phyloP scores from a whole-genome alignment of 1,140 invertebrate species.

The Notospermus geniculatus region DNA sequence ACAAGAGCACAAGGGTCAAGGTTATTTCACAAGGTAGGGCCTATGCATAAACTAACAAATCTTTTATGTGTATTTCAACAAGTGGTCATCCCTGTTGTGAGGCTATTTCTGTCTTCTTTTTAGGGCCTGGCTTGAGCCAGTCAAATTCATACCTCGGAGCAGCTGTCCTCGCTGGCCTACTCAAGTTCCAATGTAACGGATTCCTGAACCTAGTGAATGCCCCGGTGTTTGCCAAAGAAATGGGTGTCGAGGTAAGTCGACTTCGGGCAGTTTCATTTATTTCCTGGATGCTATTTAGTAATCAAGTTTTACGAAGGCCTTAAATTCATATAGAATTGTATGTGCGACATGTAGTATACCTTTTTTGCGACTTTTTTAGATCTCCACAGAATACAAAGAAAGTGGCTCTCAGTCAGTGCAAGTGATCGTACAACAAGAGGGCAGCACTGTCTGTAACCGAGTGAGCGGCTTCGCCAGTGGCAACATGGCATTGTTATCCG shows the following conservation, averaged over 20 bases:
- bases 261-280: not conserved
- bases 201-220: conserved; percentile 65
- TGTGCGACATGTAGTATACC: not conserved
- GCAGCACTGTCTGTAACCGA: conserved; percentile 10
- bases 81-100: too few relatives aligned
- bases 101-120: too few relatives aligned
- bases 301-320: not conserved
- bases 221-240: conserved; percentile 60
- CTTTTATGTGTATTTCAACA: too few relatives aligned
- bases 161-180: conserved; percentile 61
- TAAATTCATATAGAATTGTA: not conserved
- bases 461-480: conserved; percentile 33
- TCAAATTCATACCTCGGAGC: conserved; percentile 59
- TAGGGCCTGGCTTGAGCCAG: conserved; percentile 34
- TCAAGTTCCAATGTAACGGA: conserved; percentile 56
- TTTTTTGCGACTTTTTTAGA: not conserved
- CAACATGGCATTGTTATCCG: conserved; percentile 27
- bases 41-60: too few relatives aligned
- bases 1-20: not conserved
- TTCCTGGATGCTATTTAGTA: not conserved
- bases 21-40: conserved; percentile 3
- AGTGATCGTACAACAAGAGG: conserved; percentile 17
- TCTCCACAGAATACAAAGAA: conserved; percentile 4
- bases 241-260: conserved; percentile 55
- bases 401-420: not conserved